Evolutionary conservation across 2,113 vertebrate species (phyloP).

Genomic region (Connochaetes taurinus): DNA sequence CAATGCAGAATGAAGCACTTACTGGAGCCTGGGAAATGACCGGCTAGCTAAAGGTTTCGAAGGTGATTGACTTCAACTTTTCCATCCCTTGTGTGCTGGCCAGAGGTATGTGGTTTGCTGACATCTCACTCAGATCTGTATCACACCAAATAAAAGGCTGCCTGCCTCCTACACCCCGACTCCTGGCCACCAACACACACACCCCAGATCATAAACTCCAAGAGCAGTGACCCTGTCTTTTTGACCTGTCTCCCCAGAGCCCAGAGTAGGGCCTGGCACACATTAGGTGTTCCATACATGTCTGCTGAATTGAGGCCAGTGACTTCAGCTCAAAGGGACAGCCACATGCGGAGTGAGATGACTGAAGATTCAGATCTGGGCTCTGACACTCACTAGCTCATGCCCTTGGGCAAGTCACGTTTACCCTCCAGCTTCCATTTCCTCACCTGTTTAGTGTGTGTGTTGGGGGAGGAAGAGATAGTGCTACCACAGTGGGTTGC

Average conservation of each 20-base stretch:
- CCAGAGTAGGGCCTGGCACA: background rate
- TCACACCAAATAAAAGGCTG: slow-evolving; percentile 39
- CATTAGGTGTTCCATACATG: background rate
- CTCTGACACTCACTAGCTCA: background rate
- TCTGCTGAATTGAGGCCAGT: background rate
- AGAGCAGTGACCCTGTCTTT: background rate
- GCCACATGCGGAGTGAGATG: background rate
- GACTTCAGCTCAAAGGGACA: background rate
- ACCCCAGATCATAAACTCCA: background rate
- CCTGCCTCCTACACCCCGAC: background rate
- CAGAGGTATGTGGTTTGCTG: slow-evolving; percentile 51
- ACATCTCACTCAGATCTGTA: slow-evolving; percentile 47
- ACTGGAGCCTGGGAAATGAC: background rate
- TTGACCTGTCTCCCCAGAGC: background rate
- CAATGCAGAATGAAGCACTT: background rate
- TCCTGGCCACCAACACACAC: background rate
- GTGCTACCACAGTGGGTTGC: background rate
- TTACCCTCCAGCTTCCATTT: background rate
- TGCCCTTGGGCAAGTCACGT: background rate
- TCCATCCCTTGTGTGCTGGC: slow-evolving; percentile 10
- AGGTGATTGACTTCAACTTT: slow-evolving; percentile 27
- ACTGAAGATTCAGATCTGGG: background rate
- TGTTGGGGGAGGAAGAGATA: background rate
- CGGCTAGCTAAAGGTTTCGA: background rate
- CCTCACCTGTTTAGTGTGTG: background rate